Evolutionary conservation across 1,140 invertebrate genomes (phyloP), one percentile per base, ranked within the genome.

Genomic region (Bactericera cockerelli): DNA sequence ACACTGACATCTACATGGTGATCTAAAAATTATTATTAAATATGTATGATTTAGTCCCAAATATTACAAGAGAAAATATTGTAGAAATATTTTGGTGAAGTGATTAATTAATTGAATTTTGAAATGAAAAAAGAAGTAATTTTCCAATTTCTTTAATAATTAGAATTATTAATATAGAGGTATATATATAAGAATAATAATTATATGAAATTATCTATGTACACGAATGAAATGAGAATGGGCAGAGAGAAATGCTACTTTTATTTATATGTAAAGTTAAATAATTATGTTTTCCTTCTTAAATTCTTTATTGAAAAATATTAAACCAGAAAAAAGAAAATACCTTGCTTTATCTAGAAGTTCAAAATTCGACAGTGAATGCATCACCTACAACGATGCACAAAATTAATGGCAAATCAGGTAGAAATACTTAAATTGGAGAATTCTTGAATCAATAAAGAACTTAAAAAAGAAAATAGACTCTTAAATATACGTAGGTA

Each of bases 31-130:
- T 31, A 31, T 31, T 31, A 49, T 4, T 19, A 49, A 36, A 49
- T 49, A 49, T 49, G 42, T 49, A 49, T 49, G 42, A 19, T 19
- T 49, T 49, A 49, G 42, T 49, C 42, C 42, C 42, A 49, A 49
- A 49, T 49, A 49, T 49, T 49, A 49, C 42, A 49, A 49, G 19
- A 49, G 42, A 49, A 49, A 49, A 49, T 19, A 49, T 49, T 16
- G n/a, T 49, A 49, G 19, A 49, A 49, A 49, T 49, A 49, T 19
- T 19, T 16, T 49, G 42, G 22, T 49, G 42, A 49, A 22, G 22
- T 49, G 22, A 49, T 22, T 49, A 49, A 4, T 31, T 31, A 31
- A 6, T 31, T 31, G 28, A 31, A 4, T 49, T 49, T 49, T 36
- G 10, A 49, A 49, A 10, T n/a, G 22, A 8, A 49, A 49, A 22